phyloP scores from a whole-genome alignment of 2,888 invertebrate genomes.

The Abrostola triplasia region DNA sequence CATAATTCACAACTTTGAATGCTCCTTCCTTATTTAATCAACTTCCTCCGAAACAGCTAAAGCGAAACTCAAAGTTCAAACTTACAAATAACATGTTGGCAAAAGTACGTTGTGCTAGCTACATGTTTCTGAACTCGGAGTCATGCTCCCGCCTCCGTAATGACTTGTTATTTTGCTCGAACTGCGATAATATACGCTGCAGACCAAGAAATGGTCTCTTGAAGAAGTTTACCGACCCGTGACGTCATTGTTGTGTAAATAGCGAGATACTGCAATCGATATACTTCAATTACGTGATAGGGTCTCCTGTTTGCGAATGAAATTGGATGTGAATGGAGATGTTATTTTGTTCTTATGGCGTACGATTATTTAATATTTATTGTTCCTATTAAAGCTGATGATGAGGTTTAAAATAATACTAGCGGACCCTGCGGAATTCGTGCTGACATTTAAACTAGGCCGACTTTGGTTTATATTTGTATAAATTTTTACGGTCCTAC shows the following conservation, averaged over 20 bases:
- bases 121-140: constrained; percentile 30
- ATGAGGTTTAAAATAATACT: too few relatives aligned
- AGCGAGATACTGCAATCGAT: neutral
- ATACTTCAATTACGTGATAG: neutral
- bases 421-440: too few relatives aligned
- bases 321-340: too few relatives aligned
- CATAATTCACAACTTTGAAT: neutral
- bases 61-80: constrained; percentile 5
- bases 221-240: constrained; percentile 19
- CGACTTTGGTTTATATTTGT: too few relatives aligned
- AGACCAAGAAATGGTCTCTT: constrained; percentile 18
- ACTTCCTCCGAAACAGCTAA: neutral
- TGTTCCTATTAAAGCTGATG: too few relatives aligned
- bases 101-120: constrained; percentile 22
- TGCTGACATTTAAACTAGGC: too few relatives aligned
- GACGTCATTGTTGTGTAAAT: constrained; percentile 5
- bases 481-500: too few relatives aligned
- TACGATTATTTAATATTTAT: too few relatives aligned
- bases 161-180: constrained; percentile 33
- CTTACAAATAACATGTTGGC: constrained; percentile 18
- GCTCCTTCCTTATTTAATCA: neutral
- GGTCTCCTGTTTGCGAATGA: neutral
- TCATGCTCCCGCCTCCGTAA: constrained; percentile 13
- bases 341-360: neutral
- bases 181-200: constrained; percentile 24